phyloP scores from a whole-genome alignment of 2,888 invertebrate species.

The Drosophila nr. medialis region DNA sequence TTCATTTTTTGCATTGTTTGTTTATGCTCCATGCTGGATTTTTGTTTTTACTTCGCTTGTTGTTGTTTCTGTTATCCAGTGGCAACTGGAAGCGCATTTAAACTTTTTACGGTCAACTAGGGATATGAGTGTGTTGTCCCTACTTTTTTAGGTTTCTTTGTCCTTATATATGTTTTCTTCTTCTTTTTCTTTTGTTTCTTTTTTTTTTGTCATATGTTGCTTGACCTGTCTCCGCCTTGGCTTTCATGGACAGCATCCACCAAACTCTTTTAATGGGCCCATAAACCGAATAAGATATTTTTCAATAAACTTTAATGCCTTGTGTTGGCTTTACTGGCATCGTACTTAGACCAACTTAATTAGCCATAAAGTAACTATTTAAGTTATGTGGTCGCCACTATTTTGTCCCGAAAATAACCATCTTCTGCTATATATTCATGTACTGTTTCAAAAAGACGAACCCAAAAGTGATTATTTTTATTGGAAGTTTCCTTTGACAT shows the following conservation, averaged over 20 bases:
- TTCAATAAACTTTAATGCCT: slow-evolving; percentile 31
- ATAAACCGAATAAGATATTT: slow-evolving; percentile 34
- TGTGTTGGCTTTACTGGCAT: background rate
- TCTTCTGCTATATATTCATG: background rate
- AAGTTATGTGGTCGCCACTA: slow-evolving; percentile 13
- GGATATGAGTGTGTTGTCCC: slow-evolving; percentile 36
- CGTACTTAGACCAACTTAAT: slow-evolving; percentile 23
- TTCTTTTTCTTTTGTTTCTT: slow-evolving; percentile 3
- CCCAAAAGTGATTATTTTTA: background rate
- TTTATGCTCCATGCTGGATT: slow-evolving; percentile 33
- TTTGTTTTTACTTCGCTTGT: slow-evolving; percentile 3
- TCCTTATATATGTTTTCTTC: background rate
- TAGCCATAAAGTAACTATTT: slow-evolving; percentile 17
- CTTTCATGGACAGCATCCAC: background rate
- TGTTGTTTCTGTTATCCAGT: slow-evolving; percentile 9
- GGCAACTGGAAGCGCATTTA: slow-evolving; percentile 47
- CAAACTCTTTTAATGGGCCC: slow-evolving; percentile 24
- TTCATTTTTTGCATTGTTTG: slow-evolving; percentile 42
- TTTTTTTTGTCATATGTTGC: slow-evolving; percentile 18
- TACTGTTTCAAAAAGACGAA: background rate
- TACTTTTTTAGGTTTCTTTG: background rate
- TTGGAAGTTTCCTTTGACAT: background rate
- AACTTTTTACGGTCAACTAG: slow-evolving; percentile 62
- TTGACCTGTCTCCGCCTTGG: slow-evolving; percentile 20
- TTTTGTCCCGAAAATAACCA: background rate